Conservation (phyloP, 2,888 invertebrate genomes). For the Pollenia angustigena region DNA sequence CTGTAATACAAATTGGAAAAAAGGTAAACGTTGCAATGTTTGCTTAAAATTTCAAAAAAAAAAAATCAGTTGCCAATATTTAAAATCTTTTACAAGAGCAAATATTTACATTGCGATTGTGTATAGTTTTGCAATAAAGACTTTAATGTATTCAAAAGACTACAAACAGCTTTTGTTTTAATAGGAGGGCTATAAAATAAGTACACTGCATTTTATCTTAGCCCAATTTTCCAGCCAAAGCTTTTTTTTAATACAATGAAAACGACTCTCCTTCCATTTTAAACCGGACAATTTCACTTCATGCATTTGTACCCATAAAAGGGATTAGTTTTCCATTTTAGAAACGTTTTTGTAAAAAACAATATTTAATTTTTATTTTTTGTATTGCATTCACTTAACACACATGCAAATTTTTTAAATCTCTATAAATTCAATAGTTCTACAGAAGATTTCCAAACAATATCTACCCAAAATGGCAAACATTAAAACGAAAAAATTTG, state of each 20-base stretch:
- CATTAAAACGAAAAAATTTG: neutral
- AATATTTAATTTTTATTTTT: conserved; percentile 34
- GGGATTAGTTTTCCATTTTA: conserved; percentile 63
- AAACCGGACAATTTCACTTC: neutral
- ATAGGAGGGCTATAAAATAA: neutral
- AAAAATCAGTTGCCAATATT: conserved; percentile 1
- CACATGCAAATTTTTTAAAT: neutral
- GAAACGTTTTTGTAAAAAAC: conserved; percentile 8
- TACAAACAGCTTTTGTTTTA: neutral
- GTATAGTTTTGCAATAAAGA: neutral
- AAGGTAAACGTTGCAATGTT: neutral
- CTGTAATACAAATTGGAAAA: neutral
- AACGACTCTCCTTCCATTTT: neutral
- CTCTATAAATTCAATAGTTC: neutral
- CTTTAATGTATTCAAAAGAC: neutral
- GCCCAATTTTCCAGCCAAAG: neutral
- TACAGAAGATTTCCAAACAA: neutral
- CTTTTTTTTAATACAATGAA: too few relatives aligned
- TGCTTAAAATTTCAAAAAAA: neutral
- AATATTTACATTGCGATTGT: conserved; percentile 29
- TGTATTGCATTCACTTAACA: neutral
- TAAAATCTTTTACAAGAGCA: conserved; percentile 10
- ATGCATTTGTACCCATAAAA: conserved; percentile 41
- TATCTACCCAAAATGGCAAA: conserved; percentile 10
- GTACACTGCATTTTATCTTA: too few relatives aligned